These are phyloP conservation scores for Speoplatyrhinus poulsoni DNA, from an alignment of 2,113 vertebrate species.

Conservation along the genomic window DNA sequence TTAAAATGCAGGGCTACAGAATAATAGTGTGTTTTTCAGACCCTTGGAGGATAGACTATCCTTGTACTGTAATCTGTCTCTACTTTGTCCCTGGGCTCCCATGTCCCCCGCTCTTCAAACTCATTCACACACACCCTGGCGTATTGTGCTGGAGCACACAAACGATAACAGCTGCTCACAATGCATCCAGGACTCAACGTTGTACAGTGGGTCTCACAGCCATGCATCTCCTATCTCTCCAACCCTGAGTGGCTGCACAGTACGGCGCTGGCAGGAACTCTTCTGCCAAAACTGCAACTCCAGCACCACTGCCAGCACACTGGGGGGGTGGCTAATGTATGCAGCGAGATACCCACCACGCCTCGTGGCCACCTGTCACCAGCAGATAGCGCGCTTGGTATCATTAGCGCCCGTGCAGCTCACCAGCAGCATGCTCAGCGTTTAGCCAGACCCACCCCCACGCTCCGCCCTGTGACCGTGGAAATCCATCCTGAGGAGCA, in stretches of 20 bases:
- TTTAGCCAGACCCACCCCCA: conserved; percentile 48
- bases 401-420: conserved; percentile 58
- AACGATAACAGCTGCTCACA: conserved; percentile 58
- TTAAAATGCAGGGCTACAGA: conserved; percentile 48
- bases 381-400: conserved; percentile 55
- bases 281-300: conserved; percentile 48
- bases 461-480: conserved; percentile 30
- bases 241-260: conserved; percentile 2
- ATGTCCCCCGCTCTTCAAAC: conserved; percentile 56
- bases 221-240: conserved; percentile 30
- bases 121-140: conserved; percentile 52
- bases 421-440: conserved; percentile 43
- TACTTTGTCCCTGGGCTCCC: conserved; percentile 34
- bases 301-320: conserved; percentile 3
- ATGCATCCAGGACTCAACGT: conserved; percentile 42
- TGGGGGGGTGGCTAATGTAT: conserved; percentile 46
- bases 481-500: conserved; percentile 27
- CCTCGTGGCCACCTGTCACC: conserved; percentile 68
- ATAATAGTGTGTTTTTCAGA: conserved; percentile 23
- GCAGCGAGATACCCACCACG: conserved; percentile 57
- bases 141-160: conserved; percentile 57
- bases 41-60: conserved; percentile 44
- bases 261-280: conserved; percentile 10
- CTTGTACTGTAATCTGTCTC: conserved; percentile 58
- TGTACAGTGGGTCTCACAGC: conserved; percentile 17